Evolutionary conservation across 2,888 invertebrate species (phyloP).

Genomic region (Amphiduros pacificus): DNA sequence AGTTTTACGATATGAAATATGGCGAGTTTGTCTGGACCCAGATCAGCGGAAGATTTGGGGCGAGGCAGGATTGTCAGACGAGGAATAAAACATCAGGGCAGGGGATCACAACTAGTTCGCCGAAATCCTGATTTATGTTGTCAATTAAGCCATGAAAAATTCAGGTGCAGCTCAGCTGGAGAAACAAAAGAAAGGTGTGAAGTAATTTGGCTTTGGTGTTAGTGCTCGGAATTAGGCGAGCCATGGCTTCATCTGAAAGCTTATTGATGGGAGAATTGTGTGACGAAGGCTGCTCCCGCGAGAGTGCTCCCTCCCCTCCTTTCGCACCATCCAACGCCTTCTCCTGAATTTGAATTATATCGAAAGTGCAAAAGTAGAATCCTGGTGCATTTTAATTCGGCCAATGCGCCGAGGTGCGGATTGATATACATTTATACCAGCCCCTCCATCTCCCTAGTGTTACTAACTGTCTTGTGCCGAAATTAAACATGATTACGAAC

Average conservation of each 20-base stretch:
- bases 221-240: constrained; percentile 13
- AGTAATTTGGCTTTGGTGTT: constrained; percentile 32
- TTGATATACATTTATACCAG: constrained; percentile 3
- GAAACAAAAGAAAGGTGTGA: constrained; percentile 33
- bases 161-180: constrained; percentile 34
- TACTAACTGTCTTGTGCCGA: background rate
- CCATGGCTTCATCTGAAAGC: background rate
- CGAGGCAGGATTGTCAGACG: background rate
- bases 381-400: background rate
- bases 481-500: background rate
- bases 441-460: background rate
- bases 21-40: no score
- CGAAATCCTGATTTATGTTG: constrained; percentile 17
- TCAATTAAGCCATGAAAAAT: constrained; percentile 19
- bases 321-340: background rate
- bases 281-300: constrained; percentile 13
- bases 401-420: background rate
- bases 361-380: constrained; percentile 8
- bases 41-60: no score
- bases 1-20: no score
- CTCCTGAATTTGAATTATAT: constrained; percentile 7
- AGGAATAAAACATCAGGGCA: no score
- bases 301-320: constrained; percentile 1
- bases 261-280: constrained; percentile 11
- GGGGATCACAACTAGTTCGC: background rate